phyloP scores from a whole-genome alignment of 2,888 invertebrate species.

The Chrysolina americana region DNA sequence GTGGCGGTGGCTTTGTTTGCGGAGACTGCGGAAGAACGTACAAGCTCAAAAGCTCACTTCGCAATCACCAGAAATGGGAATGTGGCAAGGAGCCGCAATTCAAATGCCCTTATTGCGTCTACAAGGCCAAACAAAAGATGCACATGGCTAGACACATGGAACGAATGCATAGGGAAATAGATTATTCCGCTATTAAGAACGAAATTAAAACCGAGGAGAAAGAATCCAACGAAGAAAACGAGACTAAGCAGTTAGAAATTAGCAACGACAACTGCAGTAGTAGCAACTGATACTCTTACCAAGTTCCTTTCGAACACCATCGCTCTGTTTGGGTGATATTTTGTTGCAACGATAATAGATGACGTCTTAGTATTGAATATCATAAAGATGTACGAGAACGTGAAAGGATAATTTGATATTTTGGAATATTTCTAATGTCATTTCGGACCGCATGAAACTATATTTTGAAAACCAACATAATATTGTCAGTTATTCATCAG shows the following conservation, averaged over 20 bases:
- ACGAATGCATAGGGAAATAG: constrained; percentile 79
- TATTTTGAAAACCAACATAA: too few species aligned
- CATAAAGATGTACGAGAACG: too few species aligned
- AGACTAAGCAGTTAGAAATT: constrained; percentile 35
- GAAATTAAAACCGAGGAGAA: constrained; percentile 60
- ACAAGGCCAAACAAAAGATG: constrained; percentile 88
- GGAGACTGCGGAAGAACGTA: constrained; percentile 88
- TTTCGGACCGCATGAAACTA: too few species aligned
- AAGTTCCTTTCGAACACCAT: not conserved
- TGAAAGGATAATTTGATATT: too few species aligned
- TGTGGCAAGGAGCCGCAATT: constrained; percentile 89
- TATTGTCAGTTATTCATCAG: too few species aligned
- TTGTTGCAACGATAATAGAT: not conserved
- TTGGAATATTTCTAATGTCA: too few species aligned
- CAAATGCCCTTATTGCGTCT: constrained; percentile 87
- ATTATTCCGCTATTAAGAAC: constrained; percentile 64
- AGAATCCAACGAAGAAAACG: constrained; percentile 46
- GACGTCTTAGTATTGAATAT: too few species aligned
- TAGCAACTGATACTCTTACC: constrained; percentile 30
- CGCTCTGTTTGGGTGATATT: not conserved
- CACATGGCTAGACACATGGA: constrained; percentile 88
- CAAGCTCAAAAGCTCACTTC: constrained; percentile 87
- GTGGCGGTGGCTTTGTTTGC: constrained; percentile 78
- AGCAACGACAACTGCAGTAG: constrained; percentile 36
- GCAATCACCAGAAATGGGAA: constrained; percentile 90